A percentile compares a stretch with the other conserved stretches of the same genome.
Conservation (phyloP, 2,888 invertebrate genomes). For the Drepana falcataria region DNA sequence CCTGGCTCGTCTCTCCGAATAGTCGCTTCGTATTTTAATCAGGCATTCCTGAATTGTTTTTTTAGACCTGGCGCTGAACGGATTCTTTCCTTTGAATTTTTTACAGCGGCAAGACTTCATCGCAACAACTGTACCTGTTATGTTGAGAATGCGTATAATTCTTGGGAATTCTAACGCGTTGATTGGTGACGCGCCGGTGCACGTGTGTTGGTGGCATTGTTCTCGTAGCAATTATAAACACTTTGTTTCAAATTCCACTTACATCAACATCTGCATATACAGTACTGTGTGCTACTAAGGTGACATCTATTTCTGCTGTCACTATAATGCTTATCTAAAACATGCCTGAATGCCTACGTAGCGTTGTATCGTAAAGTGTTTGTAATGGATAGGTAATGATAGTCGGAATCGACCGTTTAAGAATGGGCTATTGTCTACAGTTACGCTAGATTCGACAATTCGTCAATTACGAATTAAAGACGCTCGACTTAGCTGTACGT, state of each 20-base stretch:
- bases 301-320: slow-evolving; percentile 17
- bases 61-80: slow-evolving; percentile 33
- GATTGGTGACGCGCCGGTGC: slow-evolving; percentile 14
- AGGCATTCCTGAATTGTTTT: slow-evolving; percentile 64
- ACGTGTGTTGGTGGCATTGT: slow-evolving; percentile 19
- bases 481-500: no score
- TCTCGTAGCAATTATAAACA: slow-evolving; percentile 14
- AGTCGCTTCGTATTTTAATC: slow-evolving; percentile 61
- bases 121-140: slow-evolving; percentile 27
- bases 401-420: slow-evolving; percentile 23
- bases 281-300: background rate
- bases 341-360: slow-evolving; percentile 56
- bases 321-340: slow-evolving; percentile 41
- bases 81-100: slow-evolving; percentile 44
- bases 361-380: slow-evolving; percentile 47
- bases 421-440: slow-evolving; percentile 42
- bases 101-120: slow-evolving; percentile 26
- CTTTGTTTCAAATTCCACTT: background rate
- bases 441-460: slow-evolving; percentile 51
- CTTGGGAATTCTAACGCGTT: slow-evolving; percentile 15
- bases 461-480: slow-evolving; percentile 20
- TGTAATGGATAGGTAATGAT: slow-evolving; percentile 44
- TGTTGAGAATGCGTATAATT: slow-evolving; percentile 21
- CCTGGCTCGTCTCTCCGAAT: slow-evolving; percentile 31
- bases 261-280: background rate